Evolutionary conservation across 2,888 invertebrate species (phyloP).

Genomic region (Eupithecia centaureata): DNA sequence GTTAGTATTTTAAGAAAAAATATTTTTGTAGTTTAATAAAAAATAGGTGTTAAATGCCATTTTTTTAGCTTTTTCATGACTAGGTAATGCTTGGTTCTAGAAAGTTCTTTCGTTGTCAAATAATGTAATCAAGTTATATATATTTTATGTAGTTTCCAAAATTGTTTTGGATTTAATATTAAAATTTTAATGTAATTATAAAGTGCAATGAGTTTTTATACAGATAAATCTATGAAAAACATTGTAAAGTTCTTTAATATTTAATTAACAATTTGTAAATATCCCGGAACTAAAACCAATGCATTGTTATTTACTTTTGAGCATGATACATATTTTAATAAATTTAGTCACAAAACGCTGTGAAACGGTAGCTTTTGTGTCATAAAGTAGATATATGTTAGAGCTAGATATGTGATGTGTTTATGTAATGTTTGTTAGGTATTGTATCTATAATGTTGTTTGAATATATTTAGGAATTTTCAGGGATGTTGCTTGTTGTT

Average conservation of each 20-base stretch:
- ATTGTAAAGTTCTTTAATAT: neutral
- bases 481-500: neutral
- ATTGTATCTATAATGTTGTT: constrained; percentile 9
- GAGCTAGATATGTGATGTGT: constrained; percentile 9
- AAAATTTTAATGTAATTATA: neutral
- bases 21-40: constrained; percentile 70
- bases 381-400: constrained; percentile 9
- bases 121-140: constrained; percentile 4
- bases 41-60: constrained; percentile 24
- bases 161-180: neutral
- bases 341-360: constrained; percentile 44
- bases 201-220: neutral
- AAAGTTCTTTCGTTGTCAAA: constrained; percentile 35
- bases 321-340: neutral
- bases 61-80: constrained; percentile 6
- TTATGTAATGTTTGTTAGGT: constrained; percentile 2
- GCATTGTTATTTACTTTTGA: neutral
- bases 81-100: constrained; percentile 11
- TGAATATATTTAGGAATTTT: neutral
- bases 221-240: neutral
- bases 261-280: neutral
- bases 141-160: neutral
- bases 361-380: constrained; percentile 43
- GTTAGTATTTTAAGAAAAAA: constrained; percentile 54
- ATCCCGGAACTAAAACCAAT: neutral